Evolutionary conservation across 2,113 vertebrate species (phyloP).

Genomic region (Noctilio leporinus): DNA sequence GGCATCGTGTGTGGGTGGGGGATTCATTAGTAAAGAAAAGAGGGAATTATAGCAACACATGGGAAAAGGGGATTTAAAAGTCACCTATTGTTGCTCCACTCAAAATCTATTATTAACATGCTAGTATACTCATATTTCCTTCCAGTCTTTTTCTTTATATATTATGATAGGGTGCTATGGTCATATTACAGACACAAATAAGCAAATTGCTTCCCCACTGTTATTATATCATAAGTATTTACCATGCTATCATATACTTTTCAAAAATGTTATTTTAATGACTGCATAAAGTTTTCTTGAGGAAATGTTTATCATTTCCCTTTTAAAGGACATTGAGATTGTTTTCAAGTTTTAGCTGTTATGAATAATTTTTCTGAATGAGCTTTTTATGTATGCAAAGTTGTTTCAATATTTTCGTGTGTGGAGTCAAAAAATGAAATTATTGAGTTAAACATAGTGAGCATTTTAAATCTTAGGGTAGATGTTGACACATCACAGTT

Average conservation of each 20-base stretch:
- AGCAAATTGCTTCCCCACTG: neutral
- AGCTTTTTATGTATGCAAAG: neutral
- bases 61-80: neutral
- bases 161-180: neutral
- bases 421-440: neutral
- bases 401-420: neutral
- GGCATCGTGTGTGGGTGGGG: neutral
- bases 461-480: neutral
- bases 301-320: neutral
- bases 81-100: conserved; percentile 12
- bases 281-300: neutral
- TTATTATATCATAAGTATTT: neutral
- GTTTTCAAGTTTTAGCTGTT: neutral
- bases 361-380: neutral
- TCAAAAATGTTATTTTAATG: conserved; percentile 1
- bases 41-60: conserved; percentile 37
- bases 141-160: neutral
- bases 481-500: neutral
- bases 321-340: neutral
- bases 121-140: conserved; percentile 33
- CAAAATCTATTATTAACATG: neutral
- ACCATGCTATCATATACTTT: neutral
- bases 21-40: conserved; percentile 9
- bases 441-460: neutral
- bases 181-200: neutral